Percentiles rank a stretch among this genome's conserved stretches.
Conservation (phyloP, 2,888 invertebrate genomes). For the Drosophila greeni region DNA sequence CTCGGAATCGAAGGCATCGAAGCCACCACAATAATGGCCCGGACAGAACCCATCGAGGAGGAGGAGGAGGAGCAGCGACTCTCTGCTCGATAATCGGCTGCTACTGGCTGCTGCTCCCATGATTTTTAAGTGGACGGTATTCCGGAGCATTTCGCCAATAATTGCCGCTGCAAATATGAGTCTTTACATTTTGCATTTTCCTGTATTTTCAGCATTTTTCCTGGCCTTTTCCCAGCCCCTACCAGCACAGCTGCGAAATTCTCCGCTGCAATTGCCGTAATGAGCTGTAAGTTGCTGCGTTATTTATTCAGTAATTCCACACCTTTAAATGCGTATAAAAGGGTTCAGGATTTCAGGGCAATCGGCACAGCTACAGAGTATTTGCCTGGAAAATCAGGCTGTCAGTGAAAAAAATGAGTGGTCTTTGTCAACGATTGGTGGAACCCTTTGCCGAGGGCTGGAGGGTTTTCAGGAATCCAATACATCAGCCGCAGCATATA, state of each 20-base stretch:
- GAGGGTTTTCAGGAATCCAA: constrained; percentile 11
- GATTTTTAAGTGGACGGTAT: constrained; percentile 38
- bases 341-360: constrained; percentile 3
- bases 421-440: neutral
- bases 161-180: constrained; percentile 31
- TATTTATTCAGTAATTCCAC: constrained; percentile 32
- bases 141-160: constrained; percentile 26
- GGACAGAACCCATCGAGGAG: constrained; percentile 3
- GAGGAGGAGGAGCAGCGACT: neutral
- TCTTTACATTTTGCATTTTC: constrained; percentile 16
- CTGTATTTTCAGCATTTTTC: constrained; percentile 6
- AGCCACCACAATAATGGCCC: constrained; percentile 17
- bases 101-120: constrained; percentile 29
- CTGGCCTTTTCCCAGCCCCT: constrained; percentile 6
- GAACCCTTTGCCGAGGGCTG: constrained; percentile 1
- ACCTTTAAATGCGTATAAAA: constrained; percentile 25
- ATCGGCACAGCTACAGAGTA: constrained; percentile 7
- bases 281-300: constrained; percentile 21
- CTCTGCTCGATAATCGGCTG: constrained; percentile 25
- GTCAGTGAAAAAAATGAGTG: neutral
- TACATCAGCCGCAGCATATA: neutral
- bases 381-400: neutral
- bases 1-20: constrained; percentile 6
- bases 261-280: constrained; percentile 27
- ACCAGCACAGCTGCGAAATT: constrained; percentile 25